A percentile compares a stretch with the other conserved stretches of the same genome.
Evolutionary conservation across 2,113 vertebrate genomes (phyloP).

Genomic region (Trachemys scripta): DNA sequence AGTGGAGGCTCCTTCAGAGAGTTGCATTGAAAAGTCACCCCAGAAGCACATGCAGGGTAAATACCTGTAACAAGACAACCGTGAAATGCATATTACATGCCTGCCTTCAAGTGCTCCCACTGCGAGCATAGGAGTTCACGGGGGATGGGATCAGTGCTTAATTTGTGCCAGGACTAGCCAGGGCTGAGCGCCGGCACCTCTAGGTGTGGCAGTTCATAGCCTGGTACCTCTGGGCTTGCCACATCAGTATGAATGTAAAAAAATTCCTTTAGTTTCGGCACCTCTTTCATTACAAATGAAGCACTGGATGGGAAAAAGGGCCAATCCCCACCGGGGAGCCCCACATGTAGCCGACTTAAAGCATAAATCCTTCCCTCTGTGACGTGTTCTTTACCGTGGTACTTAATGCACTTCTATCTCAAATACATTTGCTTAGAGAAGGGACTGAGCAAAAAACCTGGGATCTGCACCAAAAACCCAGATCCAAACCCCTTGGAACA

Average conservation of each 20-base stretch:
- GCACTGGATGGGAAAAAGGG: no score
- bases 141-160: neutral
- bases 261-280: no score
- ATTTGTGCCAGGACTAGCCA: no score
- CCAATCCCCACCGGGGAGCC: neutral
- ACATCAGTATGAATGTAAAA: no score
- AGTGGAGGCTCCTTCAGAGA: neutral
- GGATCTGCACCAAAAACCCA: neutral
- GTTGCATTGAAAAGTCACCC: conserved; percentile 64
- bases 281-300: no score
- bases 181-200: no score
- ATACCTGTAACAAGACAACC: conserved; percentile 56
- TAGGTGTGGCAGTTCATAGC: no score
- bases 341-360: neutral
- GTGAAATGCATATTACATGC: conserved; percentile 74
- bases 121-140: neutral
- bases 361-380: neutral
- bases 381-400: neutral
- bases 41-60: conserved; percentile 27
- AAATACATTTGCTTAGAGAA: neutral
- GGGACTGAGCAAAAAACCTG: neutral
- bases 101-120: conserved; percentile 41
- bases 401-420: neutral
- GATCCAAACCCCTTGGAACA: neutral
- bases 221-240: no score